Base-by-base conservation (phyloP, 2,888 invertebrate species). In the Tribolium freemani region DNA sequence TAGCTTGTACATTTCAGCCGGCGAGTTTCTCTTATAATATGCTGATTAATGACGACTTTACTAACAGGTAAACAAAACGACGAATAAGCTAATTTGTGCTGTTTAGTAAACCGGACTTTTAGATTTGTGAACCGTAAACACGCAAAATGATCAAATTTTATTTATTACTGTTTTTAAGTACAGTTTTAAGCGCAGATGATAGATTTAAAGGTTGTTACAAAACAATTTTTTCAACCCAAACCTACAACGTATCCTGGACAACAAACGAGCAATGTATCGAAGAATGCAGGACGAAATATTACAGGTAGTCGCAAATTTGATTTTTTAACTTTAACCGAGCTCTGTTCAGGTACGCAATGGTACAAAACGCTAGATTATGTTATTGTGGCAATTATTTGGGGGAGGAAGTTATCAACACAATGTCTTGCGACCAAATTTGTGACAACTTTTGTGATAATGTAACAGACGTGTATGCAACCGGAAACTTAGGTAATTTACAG, bases 341-440 rank as follows among this genome's bases (percentile, higher is more conserved):
- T 31, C 10, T 10, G 76, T 80, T 64, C 73, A 84, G 84, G 60
- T 84, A 83, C 76, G 77, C 83, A 11, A 77, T 78, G 67, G 76
- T 82, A 57, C 71, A 75, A 44, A 74, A 78, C 46, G 70, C 74
- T 63, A 80, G 71, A 9, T 72, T 72, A 16, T 85, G 85, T 76
- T 69, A 71, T 38, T 85, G 85, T 77, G 76, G 77, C 45, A 84
- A 84, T 76, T 82, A 81, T 73, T 73, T 84, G 58, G 84, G 83
- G 20, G 81, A 81, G 70, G 78, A 80, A 77, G 73, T 81, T 13
- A 77, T 78, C 64, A 80, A 78, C 74, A 70, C 69, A n/a, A 2
- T 50, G 30, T 75, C 77, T 13, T 79, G 78, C 73, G 78, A 79
- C 71, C 51, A 61, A 11, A 60, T 75, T 26, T 83, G 83, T 76